These are phyloP conservation scores for Edolisoma coerulescens DNA, from an alignment of 2,113 vertebrate genomes.

Conservation along the genomic window DNA sequence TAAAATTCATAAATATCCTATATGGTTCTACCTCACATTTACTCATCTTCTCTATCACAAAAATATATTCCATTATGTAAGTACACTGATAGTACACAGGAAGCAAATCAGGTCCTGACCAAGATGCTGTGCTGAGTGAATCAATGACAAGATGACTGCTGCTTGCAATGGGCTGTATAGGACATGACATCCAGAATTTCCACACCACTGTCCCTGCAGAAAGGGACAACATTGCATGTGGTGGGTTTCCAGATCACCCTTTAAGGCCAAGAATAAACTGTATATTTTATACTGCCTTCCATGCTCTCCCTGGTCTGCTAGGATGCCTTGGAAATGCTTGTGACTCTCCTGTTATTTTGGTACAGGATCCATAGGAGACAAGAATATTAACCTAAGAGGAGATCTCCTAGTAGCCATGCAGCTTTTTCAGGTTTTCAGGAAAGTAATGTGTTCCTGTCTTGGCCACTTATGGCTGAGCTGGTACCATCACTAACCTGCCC, in stretches of 20 bases:
- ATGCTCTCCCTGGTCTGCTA: background rate
- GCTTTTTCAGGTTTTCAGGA: background rate
- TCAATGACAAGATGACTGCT: background rate
- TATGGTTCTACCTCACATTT: background rate
- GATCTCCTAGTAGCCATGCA: background rate
- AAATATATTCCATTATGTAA: background rate
- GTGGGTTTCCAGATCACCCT: background rate
- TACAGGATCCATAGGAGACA: background rate
- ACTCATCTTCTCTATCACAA: background rate
- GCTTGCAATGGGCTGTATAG: background rate
- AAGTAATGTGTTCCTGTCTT: background rate
- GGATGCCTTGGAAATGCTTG: background rate
- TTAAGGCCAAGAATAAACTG: background rate
- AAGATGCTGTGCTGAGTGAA: background rate
- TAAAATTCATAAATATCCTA: background rate
- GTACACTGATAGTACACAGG: background rate
- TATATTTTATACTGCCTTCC: background rate
- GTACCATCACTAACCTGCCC: background rate
- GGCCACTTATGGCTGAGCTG: background rate
- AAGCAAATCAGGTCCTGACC: background rate
- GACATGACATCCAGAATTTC: background rate
- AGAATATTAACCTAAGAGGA: background rate
- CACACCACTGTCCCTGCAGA: background rate
- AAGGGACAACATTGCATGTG: background rate
- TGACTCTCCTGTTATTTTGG: background rate